A percentile compares a stretch with the other conserved stretches of the same genome.
Evolutionary conservation across 2,113 vertebrate species (phyloP).

Genomic region (Ctenomys sociabilis): DNA sequence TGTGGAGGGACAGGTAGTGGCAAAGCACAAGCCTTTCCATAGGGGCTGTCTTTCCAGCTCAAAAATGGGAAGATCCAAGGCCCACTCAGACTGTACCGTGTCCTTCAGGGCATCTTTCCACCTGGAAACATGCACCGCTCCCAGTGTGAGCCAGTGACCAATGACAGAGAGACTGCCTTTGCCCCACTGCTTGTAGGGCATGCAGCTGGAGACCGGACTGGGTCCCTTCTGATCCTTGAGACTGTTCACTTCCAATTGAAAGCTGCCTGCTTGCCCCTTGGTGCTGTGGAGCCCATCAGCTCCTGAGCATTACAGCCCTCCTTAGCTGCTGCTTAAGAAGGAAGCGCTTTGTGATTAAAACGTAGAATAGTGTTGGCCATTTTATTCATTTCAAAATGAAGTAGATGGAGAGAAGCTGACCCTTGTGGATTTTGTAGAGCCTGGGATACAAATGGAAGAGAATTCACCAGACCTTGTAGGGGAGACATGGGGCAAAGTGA

Average conservation of each 20-base stretch:
- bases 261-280: background rate
- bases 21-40: background rate
- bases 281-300: background rate
- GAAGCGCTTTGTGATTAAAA: conserved; percentile 29
- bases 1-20: background rate
- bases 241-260: background rate
- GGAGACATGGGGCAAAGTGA: background rate
- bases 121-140: background rate
- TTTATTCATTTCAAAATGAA: conserved; percentile 51
- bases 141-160: background rate
- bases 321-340: background rate
- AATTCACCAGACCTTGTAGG: background rate
- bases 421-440: background rate
- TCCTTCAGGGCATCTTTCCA: background rate
- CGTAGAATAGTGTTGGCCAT: background rate
- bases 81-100: background rate
- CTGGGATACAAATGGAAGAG: background rate
- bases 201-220: background rate
- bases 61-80: background rate
- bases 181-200: background rate
- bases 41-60: background rate
- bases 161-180: background rate
- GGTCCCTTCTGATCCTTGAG: background rate
- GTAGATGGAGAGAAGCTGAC: conserved; percentile 34
- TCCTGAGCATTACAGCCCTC: background rate